Conservation (phyloP, 2,888 invertebrate species). For the Cataglyphis albicans region DNA sequence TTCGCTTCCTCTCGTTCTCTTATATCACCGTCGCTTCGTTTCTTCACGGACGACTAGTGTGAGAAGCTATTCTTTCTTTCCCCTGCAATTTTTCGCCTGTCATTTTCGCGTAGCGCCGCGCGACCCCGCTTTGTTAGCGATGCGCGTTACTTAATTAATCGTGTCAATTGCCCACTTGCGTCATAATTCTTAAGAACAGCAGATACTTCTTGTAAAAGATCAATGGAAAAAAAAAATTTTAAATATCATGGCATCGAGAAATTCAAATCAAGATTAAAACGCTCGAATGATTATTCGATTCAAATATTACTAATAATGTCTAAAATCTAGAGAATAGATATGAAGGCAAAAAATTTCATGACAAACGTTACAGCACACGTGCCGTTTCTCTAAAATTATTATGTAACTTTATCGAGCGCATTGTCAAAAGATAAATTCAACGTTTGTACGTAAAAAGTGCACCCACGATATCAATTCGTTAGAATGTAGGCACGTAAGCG, state of each 20-base stretch:
- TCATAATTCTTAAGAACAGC: background rate
- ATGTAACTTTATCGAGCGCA: slow-evolving; percentile 5
- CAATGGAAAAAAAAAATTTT: background rate
- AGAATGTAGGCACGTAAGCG: slow-evolving; percentile 61
- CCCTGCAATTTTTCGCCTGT: slow-evolving; percentile 61
- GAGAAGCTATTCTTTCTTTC: slow-evolving; percentile 65
- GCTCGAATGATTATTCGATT: background rate
- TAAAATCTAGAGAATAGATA: background rate
- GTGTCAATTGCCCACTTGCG: background rate
- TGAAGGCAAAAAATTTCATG: background rate
- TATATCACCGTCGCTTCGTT: slow-evolving; percentile 35
- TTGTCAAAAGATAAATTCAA: slow-evolving; percentile 4
- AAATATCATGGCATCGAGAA: background rate
- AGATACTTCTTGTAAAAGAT: background rate
- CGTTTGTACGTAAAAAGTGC: slow-evolving; percentile 20
- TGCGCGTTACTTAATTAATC: background rate
- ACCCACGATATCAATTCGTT: slow-evolving; percentile 64
- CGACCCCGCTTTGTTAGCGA: slow-evolving; percentile 3
- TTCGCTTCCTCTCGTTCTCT: slow-evolving; percentile 34
- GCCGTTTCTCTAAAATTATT: background rate
- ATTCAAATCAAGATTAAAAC: background rate
- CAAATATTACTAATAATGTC: background rate
- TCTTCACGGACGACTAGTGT: slow-evolving; percentile 63
- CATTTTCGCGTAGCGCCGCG: slow-evolving; percentile 56
- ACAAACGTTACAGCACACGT: background rate